Evolutionary conservation across 1,140 invertebrate species (phyloP).

Genomic region (Tetramorium simillimum): DNA sequence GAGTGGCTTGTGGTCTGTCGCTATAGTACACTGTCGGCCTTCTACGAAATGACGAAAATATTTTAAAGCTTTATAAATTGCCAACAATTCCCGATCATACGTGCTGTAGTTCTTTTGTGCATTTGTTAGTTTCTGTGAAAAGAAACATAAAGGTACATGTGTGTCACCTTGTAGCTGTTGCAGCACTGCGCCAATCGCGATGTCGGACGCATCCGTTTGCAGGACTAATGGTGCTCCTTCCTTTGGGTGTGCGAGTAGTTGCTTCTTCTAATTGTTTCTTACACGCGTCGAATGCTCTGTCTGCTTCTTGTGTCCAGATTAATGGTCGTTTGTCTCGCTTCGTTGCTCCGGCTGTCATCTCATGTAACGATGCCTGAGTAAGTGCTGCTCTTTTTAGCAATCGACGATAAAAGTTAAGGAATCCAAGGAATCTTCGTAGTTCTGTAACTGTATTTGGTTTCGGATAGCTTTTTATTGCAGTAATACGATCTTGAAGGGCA

Average conservation of each 20-base stretch:
- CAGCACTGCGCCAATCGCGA: too few relatives aligned
- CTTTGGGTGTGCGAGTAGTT: too few relatives aligned
- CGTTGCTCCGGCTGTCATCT: background rate
- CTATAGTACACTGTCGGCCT: background rate
- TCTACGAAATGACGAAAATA: background rate
- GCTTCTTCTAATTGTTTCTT: background rate
- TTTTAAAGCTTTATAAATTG: background rate
- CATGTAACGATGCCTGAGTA: background rate
- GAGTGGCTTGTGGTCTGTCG: background rate
- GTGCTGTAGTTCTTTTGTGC: background rate
- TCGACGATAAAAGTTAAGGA: background rate
- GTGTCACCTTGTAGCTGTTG: too few relatives aligned
- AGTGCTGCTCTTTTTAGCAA: background rate
- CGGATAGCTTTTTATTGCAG: background rate
- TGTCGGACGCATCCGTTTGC: too few relatives aligned
- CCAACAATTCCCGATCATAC: background rate
- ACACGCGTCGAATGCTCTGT: background rate
- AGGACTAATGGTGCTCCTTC: too few relatives aligned
- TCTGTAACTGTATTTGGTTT: background rate
- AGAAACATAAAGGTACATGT: background rate
- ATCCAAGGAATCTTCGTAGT: background rate
- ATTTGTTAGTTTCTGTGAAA: background rate
- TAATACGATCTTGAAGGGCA: background rate
- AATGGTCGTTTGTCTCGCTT: background rate
- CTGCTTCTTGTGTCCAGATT: background rate